phyloP scores from a whole-genome alignment of 2,113 vertebrate genomes.

The Bagarius yarrelli region DNA sequence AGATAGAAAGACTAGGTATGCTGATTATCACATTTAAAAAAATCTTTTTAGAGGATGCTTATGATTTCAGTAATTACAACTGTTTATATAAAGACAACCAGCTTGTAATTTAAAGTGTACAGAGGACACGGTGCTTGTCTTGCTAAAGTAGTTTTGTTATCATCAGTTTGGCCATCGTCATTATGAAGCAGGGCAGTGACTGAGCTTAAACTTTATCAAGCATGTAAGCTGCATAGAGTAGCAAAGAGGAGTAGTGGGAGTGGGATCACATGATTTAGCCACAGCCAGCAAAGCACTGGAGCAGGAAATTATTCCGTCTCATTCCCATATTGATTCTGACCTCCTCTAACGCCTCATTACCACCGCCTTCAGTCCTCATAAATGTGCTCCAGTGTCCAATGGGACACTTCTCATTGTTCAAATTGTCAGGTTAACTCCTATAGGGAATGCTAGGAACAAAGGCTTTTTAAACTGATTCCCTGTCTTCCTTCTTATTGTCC shows the following conservation, averaged over 20 bases:
- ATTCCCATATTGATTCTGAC: conserved; percentile 70
- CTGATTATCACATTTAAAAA: too few relatives aligned
- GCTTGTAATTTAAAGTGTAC: neutral
- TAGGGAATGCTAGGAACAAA: conserved; percentile 2
- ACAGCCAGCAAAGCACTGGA: conserved; percentile 63
- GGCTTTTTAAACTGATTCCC: conserved; percentile 14
- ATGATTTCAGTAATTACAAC: neutral
- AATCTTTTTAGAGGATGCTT: neutral
- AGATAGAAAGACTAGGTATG: too few relatives aligned
- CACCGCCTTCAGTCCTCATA: conserved; percentile 57
- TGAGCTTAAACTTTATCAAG: conserved; percentile 14
- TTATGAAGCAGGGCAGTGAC: neutral
- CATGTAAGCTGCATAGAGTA: conserved; percentile 22
- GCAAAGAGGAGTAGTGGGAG: conserved; percentile 57
- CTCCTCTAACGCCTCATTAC: conserved; percentile 69
- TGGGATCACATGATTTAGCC: conserved; percentile 27
- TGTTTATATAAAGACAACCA: neutral
- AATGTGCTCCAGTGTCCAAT: conserved; percentile 60
- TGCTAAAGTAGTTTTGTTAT: neutral
- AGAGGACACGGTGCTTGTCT: neutral
- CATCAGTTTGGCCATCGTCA: too few relatives aligned
- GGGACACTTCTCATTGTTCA: conserved; percentile 60
- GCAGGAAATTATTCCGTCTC: conserved; percentile 66
- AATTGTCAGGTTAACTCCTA: conserved; percentile 53
- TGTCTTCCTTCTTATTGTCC: conserved; percentile 21